Evolutionary conservation across 2,113 vertebrate genomes (phyloP), one percentile per base, ranked within the genome.

Genomic region (Microcebus griseorufus): DNA sequence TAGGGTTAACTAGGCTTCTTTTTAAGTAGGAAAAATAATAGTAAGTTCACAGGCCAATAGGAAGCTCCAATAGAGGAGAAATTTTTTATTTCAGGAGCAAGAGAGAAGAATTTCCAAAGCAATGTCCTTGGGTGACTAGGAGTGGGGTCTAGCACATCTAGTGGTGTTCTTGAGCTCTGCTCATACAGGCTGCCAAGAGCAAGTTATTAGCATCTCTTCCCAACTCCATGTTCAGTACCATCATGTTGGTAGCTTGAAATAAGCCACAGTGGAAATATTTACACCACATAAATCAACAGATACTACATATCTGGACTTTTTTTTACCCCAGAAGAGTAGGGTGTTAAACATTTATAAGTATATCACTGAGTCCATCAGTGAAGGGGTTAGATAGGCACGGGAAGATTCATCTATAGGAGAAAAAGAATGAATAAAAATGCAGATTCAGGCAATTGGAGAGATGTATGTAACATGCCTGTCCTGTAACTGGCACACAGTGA

Each of bases 81-180:
- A 70, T 64, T 75, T 93, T 17, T 75, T 93, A 62, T 60, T 94
- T 86, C 42, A 91, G 81, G 39, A 83, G 22, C 25, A 62, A 92
- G 32, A 73, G 16, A 16, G 76, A 39, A 94, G 39, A 95, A 69
- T 76, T 81, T 2, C 45, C 82, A 58, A n/a, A 91, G 55, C n/a
- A 48, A 39, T 78, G 10, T 58, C n/a, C 45, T 83, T 88, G 32
- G 72, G n/a, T 72, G 37, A 62, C 75, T 29, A 64, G 27, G 45
- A 23, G 5, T 86, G 20, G 8, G 8, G 23, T 45, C 6, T 45
- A 65, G 32, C 69, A 39, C 9, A 29, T 64, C 7, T n/a, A 79
- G 29, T 67, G 12, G 4, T 81, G 18, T 67, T 64, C 25, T 12
- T 75, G 67, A 75, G 42, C 17, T 4, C 11, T 22, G 6, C 22